Conservation (phyloP, 2,113 vertebrate species). For the Megaceryle torquata region DNA sequence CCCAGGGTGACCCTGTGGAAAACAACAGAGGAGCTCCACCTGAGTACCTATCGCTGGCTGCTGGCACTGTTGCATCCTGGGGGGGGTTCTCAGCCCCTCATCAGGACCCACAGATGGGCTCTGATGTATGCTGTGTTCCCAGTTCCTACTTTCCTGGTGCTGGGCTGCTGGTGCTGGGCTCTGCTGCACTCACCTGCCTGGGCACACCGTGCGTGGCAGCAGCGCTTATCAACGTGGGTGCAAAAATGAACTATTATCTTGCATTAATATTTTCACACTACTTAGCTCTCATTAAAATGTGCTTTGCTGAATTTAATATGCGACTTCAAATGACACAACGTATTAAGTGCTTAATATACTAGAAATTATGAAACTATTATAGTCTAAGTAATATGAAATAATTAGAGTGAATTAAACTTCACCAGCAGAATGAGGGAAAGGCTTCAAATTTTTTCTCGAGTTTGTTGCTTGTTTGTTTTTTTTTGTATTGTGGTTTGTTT, state of each 20-base stretch:
- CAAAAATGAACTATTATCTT: constrained; percentile 19
- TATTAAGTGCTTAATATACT: constrained; percentile 88
- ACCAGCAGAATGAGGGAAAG: constrained; percentile 62
- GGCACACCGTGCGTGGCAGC: accelerated
- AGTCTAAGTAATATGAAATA: constrained; percentile 76
- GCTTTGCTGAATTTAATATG: constrained; percentile 83
- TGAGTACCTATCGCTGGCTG: too few species aligned
- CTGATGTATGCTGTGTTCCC: not conserved
- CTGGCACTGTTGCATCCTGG: accelerated
- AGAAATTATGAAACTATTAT: constrained; percentile 85
- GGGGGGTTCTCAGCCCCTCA: not conserved
- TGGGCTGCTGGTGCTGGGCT: accelerated
- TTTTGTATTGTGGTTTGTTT: not conserved
- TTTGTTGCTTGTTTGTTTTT: not conserved
- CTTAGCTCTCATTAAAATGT: constrained; percentile 86
- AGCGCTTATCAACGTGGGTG: accelerated
- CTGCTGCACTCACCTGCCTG: not conserved
- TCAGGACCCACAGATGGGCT: accelerated
- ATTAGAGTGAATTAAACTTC: constrained; percentile 79
- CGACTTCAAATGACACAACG: constrained; percentile 81
- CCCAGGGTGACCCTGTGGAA: not conserved
- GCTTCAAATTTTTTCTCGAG: not conserved
- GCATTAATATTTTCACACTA: constrained; percentile 77
- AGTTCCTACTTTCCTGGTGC: accelerated
- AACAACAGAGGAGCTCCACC: accelerated